Evolutionary conservation across 2,797 vertebrate genomes (phyloP), one percentile per base, ranked within the genome.

Genomic region (Pseudopleuronectes americanus): DNA sequence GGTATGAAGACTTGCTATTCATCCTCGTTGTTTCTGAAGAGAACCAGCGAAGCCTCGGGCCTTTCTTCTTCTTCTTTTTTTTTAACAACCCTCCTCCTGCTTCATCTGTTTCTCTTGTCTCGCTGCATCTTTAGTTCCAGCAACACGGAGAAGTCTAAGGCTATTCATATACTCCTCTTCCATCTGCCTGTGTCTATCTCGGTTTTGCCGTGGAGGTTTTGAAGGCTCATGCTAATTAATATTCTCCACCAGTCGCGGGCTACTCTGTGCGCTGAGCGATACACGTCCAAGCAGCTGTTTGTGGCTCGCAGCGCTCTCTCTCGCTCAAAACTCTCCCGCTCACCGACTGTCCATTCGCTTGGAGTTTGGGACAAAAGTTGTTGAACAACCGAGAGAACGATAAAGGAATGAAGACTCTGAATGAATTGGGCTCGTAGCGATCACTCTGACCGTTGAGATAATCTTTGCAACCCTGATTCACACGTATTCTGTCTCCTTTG

Each of bases 201-300:
- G 33, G 49, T 68, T 57, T 64, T 62, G 4, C 21, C 9, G 0
- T 21, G 13, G 52, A 36, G 4, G 4, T 10, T 21, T 84, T 84
- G 58, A 67, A 77, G 48, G 58, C 54, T 21, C n/a, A 14, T 13
- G 26, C 52, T 81, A 83, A 78, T 75, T 79, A 64, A 80, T 76
- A 71, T 82, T 70, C 55, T 65, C 55, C 43, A 59, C 72, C 56
- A 45, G 45, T 41, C 57, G 8, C n/a, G n/a, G 36, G 57, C 33
- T 6, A 5, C 43, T 48, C 47, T 8, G n/a, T 22, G 12, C 6
- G 10, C 55, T 22, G 10, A 36, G 55, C 33, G 3, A 23, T 12
- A 22, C 56, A 22, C 56, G 9, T 36, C 12, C 10, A 38, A 41
- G 23, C 33, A 57, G 33, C 56, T 57, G 56, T 41, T 56, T 56